Conservation (phyloP, 2,888 invertebrate genomes). For the Xestia ashworthii region DNA sequence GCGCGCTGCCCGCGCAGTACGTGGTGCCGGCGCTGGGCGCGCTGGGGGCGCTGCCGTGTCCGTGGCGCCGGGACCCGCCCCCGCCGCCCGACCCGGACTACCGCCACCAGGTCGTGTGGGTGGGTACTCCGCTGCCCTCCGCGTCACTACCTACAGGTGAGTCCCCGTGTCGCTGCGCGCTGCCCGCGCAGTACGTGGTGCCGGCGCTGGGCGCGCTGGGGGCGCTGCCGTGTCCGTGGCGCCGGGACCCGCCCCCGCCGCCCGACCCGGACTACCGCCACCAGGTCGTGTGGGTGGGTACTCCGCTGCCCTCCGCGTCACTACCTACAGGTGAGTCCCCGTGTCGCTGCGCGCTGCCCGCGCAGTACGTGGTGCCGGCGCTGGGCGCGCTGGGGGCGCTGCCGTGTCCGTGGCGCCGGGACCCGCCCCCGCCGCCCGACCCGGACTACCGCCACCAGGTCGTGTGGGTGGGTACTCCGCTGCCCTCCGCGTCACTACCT, state of each 20-base stretch:
- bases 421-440: slow-evolving; percentile 93
- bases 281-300: slow-evolving; percentile 99
- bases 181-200: slow-evolving; percentile 98
- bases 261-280: slow-evolving; percentile 94
- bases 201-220: slow-evolving; percentile 97
- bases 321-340: slow-evolving; percentile 91
- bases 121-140: slow-evolving; percentile 98
- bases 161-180: slow-evolving; percentile 95
- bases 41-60: slow-evolving; percentile 95
- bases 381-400: slow-evolving; percentile 96
- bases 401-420: slow-evolving; percentile 98
- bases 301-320: slow-evolving; percentile 96
- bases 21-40: slow-evolving; percentile 97
- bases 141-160: slow-evolving; percentile 93
- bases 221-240: slow-evolving; percentile 96
- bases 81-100: slow-evolving; percentile 93
- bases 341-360: slow-evolving; percentile 98
- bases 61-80: slow-evolving; percentile 97
- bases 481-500: slow-evolving; percentile 95
- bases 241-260: slow-evolving; percentile 95
- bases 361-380: slow-evolving; percentile 98
- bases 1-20: slow-evolving; percentile 99
- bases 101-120: slow-evolving; percentile 98
- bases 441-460: slow-evolving; percentile 97
- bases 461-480: slow-evolving; percentile 98